Percentiles rank a stretch among this genome's conserved stretches.
phyloP scores from a whole-genome alignment of 2,888 invertebrate genomes.

The Ariolimax columbianus region DNA sequence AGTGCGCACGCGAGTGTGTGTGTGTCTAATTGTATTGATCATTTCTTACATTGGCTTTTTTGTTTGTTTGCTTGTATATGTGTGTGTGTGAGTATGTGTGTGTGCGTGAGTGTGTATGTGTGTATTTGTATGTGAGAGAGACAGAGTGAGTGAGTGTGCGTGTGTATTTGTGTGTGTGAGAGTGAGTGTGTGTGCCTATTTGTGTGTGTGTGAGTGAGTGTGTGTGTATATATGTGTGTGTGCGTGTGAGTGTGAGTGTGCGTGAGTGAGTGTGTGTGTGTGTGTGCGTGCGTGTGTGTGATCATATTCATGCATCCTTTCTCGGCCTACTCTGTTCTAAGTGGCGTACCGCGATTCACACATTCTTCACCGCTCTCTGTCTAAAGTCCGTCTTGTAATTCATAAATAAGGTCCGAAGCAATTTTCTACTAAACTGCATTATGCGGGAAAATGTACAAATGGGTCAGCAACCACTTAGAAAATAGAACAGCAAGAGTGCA shows the following conservation, averaged over 20 bases:
- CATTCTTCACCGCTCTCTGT: neutral
- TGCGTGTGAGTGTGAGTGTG: neutral
- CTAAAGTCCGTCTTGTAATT: no score
- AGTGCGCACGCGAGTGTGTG: no score
- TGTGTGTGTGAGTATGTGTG: neutral
- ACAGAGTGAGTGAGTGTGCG: neutral
- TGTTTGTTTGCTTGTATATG: neutral
- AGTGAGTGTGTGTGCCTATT: neutral
- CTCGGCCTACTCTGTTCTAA: neutral
- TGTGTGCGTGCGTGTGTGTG: neutral
- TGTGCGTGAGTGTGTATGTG: neutral
- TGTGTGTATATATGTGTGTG: neutral
- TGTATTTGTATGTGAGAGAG: neutral
- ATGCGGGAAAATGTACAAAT: neutral
- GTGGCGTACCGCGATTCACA: neutral
- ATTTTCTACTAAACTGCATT: no score
- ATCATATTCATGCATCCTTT: neutral
- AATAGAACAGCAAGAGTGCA: no score
- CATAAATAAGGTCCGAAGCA: no score
- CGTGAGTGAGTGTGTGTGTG: neutral
- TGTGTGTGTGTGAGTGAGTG: neutral
- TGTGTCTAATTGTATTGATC: no score
- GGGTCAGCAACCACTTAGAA: no score
- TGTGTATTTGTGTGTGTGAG: neutral
- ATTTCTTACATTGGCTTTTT: no score